Evolutionary conservation across 2,888 invertebrate species (phyloP), one percentile per base, ranked within the genome.

Genomic region (Dorcus hopei): DNA sequence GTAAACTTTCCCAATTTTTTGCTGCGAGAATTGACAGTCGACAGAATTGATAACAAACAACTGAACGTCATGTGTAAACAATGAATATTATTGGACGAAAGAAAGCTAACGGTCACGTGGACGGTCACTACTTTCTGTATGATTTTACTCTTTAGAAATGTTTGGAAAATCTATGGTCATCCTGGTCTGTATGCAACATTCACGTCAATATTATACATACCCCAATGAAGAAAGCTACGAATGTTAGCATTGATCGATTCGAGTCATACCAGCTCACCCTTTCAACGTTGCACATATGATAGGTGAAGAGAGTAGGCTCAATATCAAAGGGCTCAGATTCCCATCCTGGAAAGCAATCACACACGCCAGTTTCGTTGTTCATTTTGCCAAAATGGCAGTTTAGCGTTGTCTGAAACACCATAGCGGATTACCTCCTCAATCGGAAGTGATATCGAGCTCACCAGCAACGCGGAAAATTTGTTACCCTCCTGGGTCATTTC

Each of bases 211-310:
- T 33, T 41, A 7, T 26, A 60, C 66, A 69, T 68, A 77, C 72
- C 7, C 71, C 68, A 56, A 77, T 71, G 16, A 74, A 62, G 33
- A 78, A 64, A 19, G 70, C 67, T 11, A 76, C 74, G 23, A 74
- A 68, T 65, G 71, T 70, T 41, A 78, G 67, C 65, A 69, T 72
- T 11, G 65, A 65, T 38, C 69, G 68, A 62, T 75, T 74, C 2
- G 72, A 68, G 9, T 68, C 68, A 47, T 72, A 72, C 77, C 78
- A 78, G 26, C 73, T 71, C 6, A 70, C 71, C 3, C 72, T 62
- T 65, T 76, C 72, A 11, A 80, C 74, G 60, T 80, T 80, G 62
- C 80, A 80, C 74, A 80, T 78, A 64, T 80, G 80, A 50, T 77
- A 78, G 3, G 72, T 67, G 19, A 74, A 72, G 33, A 78, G 66